phyloP scores from a whole-genome alignment of 2,797 vertebrate genomes.

The Glossophaga mutica region DNA sequence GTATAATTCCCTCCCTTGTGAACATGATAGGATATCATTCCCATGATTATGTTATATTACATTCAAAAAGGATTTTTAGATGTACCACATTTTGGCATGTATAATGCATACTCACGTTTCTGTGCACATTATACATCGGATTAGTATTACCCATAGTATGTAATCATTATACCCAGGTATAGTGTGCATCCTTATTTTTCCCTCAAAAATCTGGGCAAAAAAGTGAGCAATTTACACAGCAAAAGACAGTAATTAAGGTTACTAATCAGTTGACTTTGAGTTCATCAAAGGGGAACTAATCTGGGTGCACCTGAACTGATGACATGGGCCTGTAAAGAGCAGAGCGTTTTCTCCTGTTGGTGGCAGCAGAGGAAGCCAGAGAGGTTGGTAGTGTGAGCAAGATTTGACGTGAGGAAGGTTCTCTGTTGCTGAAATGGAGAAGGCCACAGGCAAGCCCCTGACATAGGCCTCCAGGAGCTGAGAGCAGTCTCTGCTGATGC shows the following conservation, averaged over 20 bases:
- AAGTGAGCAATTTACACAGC: too few relatives aligned
- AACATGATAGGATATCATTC: background rate
- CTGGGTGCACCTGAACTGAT: background rate
- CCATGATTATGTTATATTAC: background rate
- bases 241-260: background rate
- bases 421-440: conserved; percentile 6
- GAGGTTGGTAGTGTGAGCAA: background rate
- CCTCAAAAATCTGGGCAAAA: too few relatives aligned
- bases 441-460: background rate
- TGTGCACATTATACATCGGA: too few relatives aligned
- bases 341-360: background rate
- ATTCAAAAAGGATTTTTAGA: background rate
- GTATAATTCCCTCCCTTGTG: background rate
- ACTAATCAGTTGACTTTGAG: background rate
- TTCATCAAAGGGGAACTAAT: background rate
- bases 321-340: background rate
- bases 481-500: background rate
- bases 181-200: too few relatives aligned
- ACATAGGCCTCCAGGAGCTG: background rate
- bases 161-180: too few relatives aligned
- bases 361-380: background rate
- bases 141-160: too few relatives aligned
- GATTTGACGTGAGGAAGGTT: background rate
- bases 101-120: too few relatives aligned
- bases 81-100: too few relatives aligned